Conservation (phyloP, 2,888 invertebrate species). For the Xestia sexstrigata region DNA sequence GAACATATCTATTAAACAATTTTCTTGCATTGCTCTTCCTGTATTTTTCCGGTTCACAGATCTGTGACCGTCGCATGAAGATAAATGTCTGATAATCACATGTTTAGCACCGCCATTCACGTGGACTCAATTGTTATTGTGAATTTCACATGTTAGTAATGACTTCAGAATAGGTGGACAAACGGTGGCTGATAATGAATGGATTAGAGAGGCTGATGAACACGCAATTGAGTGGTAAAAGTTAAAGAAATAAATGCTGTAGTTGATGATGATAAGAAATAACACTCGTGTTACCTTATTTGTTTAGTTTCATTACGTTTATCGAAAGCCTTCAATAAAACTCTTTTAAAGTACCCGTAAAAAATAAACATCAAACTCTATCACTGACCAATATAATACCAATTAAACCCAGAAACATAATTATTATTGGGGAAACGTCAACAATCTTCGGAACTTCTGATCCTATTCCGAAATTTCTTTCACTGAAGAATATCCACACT, state of each 20-base stretch:
- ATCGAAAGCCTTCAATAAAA: neutral
- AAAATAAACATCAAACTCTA: neutral
- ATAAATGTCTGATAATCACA: conserved; percentile 47
- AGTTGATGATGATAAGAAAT: neutral
- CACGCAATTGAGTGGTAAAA: neutral
- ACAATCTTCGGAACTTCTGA: neutral
- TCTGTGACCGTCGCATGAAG: conserved; percentile 63
- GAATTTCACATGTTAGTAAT: conserved; percentile 33
- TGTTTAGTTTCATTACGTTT: neutral
- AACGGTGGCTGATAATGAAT: neutral
- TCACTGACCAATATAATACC: neutral
- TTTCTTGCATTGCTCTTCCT: conserved; percentile 25
- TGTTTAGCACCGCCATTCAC: conserved; percentile 37
- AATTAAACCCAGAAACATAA: neutral
- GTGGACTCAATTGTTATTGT: conserved; percentile 30
- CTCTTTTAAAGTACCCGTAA: neutral
- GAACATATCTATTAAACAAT: conserved; percentile 40
- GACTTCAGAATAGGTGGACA: neutral
- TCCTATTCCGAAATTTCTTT: neutral
- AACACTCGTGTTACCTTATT: neutral
- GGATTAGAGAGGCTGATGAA: neutral
- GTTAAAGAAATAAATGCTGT: neutral
- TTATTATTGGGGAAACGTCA: neutral
- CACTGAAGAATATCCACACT: neutral
- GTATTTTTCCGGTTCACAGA: conserved; percentile 63